Conservation (phyloP, 2,888 invertebrate species). For the Pseudolycoriella hygida region DNA sequence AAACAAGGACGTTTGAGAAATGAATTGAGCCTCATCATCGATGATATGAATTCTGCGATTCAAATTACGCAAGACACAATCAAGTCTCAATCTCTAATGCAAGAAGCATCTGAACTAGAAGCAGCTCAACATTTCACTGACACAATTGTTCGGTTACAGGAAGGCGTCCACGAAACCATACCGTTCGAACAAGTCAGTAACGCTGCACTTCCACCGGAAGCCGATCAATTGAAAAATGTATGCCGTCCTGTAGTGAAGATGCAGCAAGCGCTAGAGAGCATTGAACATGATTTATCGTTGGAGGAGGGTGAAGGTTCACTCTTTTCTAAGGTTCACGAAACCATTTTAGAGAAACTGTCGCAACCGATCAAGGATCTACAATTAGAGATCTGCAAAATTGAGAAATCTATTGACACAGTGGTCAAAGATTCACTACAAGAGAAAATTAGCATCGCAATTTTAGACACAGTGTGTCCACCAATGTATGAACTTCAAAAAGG, state of each 20-base stretch:
- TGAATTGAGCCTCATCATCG: constrained; percentile 31
- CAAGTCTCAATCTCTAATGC: constrained; percentile 34
- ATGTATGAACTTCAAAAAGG: constrained; percentile 42
- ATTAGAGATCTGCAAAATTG: constrained; percentile 7
- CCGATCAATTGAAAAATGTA: constrained; percentile 21
- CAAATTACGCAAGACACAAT: constrained; percentile 36
- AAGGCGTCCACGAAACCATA: constrained; percentile 12
- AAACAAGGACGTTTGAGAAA: constrained; percentile 28
- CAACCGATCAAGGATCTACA: constrained; percentile 9
- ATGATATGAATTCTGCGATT: constrained; percentile 33
- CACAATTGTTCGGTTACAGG: constrained; percentile 25
- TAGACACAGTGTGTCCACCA: constrained; percentile 44
- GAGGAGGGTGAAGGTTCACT: constrained; percentile 24
- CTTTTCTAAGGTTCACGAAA: constrained; percentile 23
- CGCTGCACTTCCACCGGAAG: constrained; percentile 23
- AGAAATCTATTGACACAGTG: constrained; percentile 11
- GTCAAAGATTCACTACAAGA: constrained; percentile 23
- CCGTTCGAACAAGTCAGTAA: constrained; percentile 20
- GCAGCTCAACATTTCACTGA: constrained; percentile 26
- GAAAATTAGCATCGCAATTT: constrained; percentile 37
- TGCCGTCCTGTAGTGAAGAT: constrained; percentile 30
- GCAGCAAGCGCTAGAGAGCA: constrained; percentile 28
- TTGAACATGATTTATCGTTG: constrained; percentile 24
- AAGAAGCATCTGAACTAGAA: constrained; percentile 31
- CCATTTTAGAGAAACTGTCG: constrained; percentile 20